Base-by-base conservation (phyloP, 2,888 invertebrate genomes). In the Orchestes rusci region DNA sequence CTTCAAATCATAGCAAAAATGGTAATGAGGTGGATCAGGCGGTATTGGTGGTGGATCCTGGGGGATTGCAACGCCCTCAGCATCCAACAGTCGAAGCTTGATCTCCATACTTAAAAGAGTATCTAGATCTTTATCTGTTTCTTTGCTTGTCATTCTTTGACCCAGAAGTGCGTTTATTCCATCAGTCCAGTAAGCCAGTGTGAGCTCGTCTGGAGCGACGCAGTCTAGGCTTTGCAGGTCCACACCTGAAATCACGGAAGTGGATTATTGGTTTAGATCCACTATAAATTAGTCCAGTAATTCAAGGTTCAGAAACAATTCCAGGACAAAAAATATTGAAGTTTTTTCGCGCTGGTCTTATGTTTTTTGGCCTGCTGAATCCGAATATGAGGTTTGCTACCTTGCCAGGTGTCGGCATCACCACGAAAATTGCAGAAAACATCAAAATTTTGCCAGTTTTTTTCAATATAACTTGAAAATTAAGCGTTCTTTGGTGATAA, bases 41-140 rank as follows among this genome's bases (percentile, higher is more conserved):
- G 96, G 95, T 60, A 96, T 84, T 31, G 82, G 79, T 2, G 95
- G 96, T 10, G 94, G 89, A 62, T 89, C 85, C 61, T 91, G 87
- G 1, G 95, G 95, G 59, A 95, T 93, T 54, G 87, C 86, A 41
- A 96, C 85, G 4, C 94, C 94, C 70, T 96, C 95, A 0, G 93
- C 89, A 69, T 96, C 95, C 48, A 97, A 72, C 43, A 97, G 71
- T 48, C 94, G 73, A 33, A 97, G 75, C 69, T 96, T 95, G 42
- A 96, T 91, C 65, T 97, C 96, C 92, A 97, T 94, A 7, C 90
- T 90, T 8, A 97, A 71, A 45, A 97, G 72, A 23, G 87, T 90
- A 61, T 96, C 92, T 57, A 94, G 73, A 70, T 96, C 96, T 65
- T 84, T 84, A 54, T 85, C 83, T 53, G 86, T 86, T 59, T 88